Conservation (phyloP, 2,797 vertebrate species). For the Pachyuromys duprasi region DNA sequence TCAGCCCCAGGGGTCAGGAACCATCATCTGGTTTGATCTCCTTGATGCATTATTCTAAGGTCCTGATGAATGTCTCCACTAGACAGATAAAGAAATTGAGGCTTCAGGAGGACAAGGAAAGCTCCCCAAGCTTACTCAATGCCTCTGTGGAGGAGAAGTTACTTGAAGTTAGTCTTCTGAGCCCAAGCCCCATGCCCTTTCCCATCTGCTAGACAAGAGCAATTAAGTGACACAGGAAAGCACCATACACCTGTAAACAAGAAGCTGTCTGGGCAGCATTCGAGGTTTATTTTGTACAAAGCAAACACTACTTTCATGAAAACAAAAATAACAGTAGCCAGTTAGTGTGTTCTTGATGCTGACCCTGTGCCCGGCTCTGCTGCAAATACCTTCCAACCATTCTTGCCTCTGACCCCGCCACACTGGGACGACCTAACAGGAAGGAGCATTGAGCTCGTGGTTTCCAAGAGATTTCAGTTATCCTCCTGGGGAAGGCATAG, state of each 20-base stretch:
- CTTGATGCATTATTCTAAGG: neutral
- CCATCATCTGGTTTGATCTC: neutral
- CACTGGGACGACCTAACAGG: neutral
- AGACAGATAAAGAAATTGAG: conserved; percentile 20
- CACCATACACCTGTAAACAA: neutral
- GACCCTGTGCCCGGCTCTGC: neutral
- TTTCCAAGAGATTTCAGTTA: neutral
- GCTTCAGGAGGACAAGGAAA: neutral
- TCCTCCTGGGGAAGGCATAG: neutral
- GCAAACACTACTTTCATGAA: neutral
- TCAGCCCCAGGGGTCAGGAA: fast-evolving
- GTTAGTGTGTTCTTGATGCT: neutral
- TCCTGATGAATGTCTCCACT: neutral
- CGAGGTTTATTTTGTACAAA: neutral
- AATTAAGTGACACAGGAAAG: neutral
- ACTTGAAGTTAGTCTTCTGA: neutral
- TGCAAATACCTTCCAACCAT: neutral
- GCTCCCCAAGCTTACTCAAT: neutral
- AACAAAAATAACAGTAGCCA: neutral
- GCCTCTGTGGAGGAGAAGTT: neutral
- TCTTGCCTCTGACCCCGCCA: neutral
- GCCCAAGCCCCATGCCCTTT: neutral
- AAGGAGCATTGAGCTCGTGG: neutral
- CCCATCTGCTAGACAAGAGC: neutral
- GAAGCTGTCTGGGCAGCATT: neutral